These are phyloP conservation scores for Xestoiulus laeticollis DNA, from an alignment of 2,888 invertebrate genomes.

Conservation along the genomic window DNA sequence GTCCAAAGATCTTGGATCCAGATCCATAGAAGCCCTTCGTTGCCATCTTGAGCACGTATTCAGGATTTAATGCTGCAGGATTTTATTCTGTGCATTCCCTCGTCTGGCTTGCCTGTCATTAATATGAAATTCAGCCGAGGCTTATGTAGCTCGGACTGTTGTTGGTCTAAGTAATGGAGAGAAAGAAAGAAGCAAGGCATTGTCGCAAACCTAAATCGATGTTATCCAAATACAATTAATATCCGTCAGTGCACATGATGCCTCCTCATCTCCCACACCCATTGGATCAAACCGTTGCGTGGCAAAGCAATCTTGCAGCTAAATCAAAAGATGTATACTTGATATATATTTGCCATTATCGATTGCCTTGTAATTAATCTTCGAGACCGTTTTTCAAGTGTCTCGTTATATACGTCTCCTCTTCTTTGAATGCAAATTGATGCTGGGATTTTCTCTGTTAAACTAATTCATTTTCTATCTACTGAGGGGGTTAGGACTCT, in stretches of 20 bases:
- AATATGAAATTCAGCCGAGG: background rate
- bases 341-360: constrained; percentile 35
- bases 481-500: background rate
- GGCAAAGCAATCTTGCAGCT: constrained; percentile 3
- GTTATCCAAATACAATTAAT: constrained; percentile 17
- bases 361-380: constrained; percentile 6
- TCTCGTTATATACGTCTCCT: background rate
- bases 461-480: background rate
- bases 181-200: background rate
- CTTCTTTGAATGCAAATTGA: background rate
- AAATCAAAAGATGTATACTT: constrained; percentile 15
- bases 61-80: background rate
- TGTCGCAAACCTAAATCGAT: constrained; percentile 14
- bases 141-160: background rate
- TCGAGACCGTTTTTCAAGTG: background rate
- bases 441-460: background rate
- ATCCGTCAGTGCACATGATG: background rate
- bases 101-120: background rate
- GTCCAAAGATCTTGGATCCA: background rate
- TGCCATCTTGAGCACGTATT: constrained; percentile 18
- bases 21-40: constrained; percentile 21
- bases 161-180: constrained; percentile 17
- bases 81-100: background rate
- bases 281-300: background rate
- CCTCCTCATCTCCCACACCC: background rate